Percentiles rank a stretch among this genome's conserved stretches.
Evolutionary conservation across 2,888 invertebrate species (phyloP).

Genomic region (Pristionchus fissidentatus): DNA sequence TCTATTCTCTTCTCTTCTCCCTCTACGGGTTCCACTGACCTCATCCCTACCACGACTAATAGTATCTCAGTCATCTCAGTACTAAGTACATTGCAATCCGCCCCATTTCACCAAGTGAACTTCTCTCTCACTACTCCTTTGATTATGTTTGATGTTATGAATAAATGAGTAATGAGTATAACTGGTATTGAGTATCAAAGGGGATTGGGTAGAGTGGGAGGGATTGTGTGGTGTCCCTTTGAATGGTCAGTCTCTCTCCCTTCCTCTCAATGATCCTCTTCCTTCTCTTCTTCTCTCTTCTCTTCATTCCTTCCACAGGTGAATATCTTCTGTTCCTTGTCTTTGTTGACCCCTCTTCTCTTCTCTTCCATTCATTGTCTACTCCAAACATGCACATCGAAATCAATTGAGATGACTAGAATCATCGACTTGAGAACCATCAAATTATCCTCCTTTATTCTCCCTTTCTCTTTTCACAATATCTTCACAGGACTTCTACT

Average conservation of each 20-base stretch:
- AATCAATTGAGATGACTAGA: neutral
- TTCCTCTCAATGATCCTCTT: neutral
- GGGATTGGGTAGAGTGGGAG: neutral
- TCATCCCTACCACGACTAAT: neutral
- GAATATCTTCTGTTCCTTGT: neutral
- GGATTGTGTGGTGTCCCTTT: no score
- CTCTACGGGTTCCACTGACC: neutral
- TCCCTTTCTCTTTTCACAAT: neutral
- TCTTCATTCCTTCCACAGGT: neutral
- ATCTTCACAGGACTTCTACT: neutral
- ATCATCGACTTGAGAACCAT: neutral
- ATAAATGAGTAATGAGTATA: conserved; percentile 31
- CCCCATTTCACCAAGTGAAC: neutral
- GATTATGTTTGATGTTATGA: conserved; percentile 17
- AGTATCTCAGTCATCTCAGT: conserved; percentile 9
- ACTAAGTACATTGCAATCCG: neutral
- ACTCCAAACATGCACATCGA: neutral
- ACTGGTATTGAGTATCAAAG: conserved; percentile 8
- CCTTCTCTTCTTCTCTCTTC: conserved; percentile 1
- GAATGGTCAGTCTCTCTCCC: neutral
- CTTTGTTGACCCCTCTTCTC: neutral
- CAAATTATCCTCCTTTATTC: neutral
- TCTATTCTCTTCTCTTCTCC: neutral
- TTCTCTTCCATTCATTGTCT: neutral
- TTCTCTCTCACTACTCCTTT: neutral